Evolutionary conservation across 2,888 invertebrate species (phyloP).

Genomic region (Pseudococcus longispinus): DNA sequence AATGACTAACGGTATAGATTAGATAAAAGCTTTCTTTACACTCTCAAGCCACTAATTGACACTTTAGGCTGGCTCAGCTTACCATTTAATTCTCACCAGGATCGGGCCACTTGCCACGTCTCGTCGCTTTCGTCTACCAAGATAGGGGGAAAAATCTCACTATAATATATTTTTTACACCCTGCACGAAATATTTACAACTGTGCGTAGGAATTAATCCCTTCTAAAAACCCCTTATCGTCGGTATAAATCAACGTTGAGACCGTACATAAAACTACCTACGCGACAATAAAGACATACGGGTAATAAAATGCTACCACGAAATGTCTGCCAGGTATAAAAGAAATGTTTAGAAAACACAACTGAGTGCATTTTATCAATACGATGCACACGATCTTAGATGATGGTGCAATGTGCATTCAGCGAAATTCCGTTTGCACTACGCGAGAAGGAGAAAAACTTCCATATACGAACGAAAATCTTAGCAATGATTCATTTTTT

Average conservation of each 20-base stretch:
- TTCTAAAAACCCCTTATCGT: not conserved
- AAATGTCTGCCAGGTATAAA: not conserved
- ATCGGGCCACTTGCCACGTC: not conserved
- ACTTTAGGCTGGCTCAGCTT: not conserved
- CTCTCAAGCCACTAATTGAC: slow-evolving; percentile 2
- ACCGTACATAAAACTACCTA: not conserved
- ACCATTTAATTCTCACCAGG: not conserved
- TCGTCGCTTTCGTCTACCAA: not conserved
- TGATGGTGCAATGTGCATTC: not conserved
- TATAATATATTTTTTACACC: not conserved
- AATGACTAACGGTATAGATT: not conserved
- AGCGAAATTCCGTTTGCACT: not conserved
- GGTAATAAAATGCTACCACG: not conserved
- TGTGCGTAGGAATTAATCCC: not conserved
- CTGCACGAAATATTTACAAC: slow-evolving; percentile 5
- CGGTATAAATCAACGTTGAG: not conserved
- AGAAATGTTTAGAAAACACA: not conserved
- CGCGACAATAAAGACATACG: slow-evolving; percentile 1
- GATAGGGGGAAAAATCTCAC: not conserved
- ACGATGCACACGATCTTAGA: not conserved
- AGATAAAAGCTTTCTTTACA: slow-evolving; percentile 31
- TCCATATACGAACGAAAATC: not conserved
- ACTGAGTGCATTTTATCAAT: slow-evolving; percentile 5
- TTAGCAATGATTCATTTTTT: not conserved
- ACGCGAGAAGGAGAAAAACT: not conserved